These are phyloP conservation scores for Acleris cristana DNA, from an alignment of 2,888 invertebrate genomes.

Conservation along the genomic window DNA sequence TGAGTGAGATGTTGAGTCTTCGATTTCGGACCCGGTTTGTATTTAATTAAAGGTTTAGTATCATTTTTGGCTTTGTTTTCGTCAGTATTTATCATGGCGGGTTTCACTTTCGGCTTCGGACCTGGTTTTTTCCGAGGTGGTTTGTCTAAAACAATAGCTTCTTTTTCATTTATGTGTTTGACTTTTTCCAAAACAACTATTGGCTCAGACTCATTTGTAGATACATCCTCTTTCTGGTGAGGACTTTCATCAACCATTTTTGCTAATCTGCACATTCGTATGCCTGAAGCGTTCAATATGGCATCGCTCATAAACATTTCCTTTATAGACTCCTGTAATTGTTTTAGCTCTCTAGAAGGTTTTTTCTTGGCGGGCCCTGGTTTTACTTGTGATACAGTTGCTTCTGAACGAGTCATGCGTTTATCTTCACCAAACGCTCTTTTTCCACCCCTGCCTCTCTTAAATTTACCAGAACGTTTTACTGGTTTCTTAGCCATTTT, in stretches of 20 bases:
- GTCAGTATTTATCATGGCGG: constrained; percentile 26
- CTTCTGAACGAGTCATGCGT: constrained; percentile 52
- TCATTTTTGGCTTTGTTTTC: constrained; percentile 37
- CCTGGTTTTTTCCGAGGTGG: constrained; percentile 54
- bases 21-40: constrained; percentile 66
- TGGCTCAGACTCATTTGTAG: constrained; percentile 46
- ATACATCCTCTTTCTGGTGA: constrained; percentile 47
- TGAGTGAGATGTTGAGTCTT: constrained; percentile 47
- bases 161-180: constrained; percentile 47
- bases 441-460: constrained; percentile 40
- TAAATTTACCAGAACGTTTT: constrained; percentile 24
- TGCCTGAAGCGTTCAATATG: constrained; percentile 84
- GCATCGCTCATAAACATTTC: constrained; percentile 88
- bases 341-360: constrained; percentile 80
- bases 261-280: constrained; percentile 85
- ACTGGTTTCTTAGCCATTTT: constrained; percentile 39
- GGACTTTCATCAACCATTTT: constrained; percentile 71
- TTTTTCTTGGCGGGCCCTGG: constrained; percentile 56
- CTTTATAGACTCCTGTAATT: constrained; percentile 87
- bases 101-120: constrained; percentile 55
- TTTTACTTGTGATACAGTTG: constrained; percentile 41
- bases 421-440: constrained; percentile 38
- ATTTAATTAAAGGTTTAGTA: constrained; percentile 42
- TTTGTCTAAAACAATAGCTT: constrained; percentile 47
- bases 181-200: constrained; percentile 63